Base-by-base conservation (phyloP, 2,888 invertebrate species). In the Drosophila differens region DNA sequence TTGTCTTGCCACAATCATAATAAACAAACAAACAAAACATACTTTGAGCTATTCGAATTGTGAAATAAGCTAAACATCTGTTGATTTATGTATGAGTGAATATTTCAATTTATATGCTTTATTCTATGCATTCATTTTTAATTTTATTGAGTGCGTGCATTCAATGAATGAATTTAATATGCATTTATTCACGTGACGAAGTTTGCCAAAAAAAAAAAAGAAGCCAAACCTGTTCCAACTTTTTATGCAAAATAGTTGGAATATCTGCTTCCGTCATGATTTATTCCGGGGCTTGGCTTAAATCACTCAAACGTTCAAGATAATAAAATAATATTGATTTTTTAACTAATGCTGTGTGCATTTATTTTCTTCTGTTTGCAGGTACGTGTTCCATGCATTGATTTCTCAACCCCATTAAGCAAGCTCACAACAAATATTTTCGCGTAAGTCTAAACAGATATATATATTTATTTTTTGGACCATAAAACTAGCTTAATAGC, bases 301-400 rank as follows among this genome's bases (percentile, higher is more conserved):
- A 41, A 53, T 30, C n/a, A 70, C 33, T 59, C 25, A 37, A 55
- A 32, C 16, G 41, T 33, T 58, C 9, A 47, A 41, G 32, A 32
- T 16, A 53, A 32, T n/a, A 12, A 16, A 52, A 25, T 3, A 69
- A 49, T 32, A 30, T 25, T 25, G 41, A 39, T n/a, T 53, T 70
- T 53, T 49, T 9, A 16, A 59, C 19, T 37, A 70, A 41, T 55
- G 55, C 14, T 7, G 41, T 41, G n/a, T 57, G 37, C n/a, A 47
- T 53, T 58, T 57, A n/a, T 47, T 55, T 64, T 41, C 58, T 44
- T 79, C 52, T 54, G 74, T 61, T 53, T 33, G 4, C 89, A 85
- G 87, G 89, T 89, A 89, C 84, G 85, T 89, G 75, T 79, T 81
- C 66, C 67, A 70, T 76, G 68, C 70, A 67, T 79, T 76, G 59